Evolutionary conservation across 1,140 invertebrate genomes (phyloP).

Genomic region (Drosophila insularis): DNA sequence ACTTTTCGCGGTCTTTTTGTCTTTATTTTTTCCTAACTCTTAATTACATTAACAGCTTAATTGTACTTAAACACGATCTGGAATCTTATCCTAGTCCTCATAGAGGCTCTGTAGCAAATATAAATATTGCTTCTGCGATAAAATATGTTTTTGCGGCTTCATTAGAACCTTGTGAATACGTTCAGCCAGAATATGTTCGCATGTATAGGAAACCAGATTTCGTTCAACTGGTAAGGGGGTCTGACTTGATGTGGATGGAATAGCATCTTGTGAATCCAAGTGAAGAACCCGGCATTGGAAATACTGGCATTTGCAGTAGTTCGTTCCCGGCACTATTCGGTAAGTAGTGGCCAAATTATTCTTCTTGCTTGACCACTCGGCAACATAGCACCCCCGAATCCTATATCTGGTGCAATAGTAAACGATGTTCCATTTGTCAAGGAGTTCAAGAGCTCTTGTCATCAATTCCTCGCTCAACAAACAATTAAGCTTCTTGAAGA

Average conservation of each 20-base stretch:
- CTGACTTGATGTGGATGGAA: not conserved
- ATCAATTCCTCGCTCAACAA: conserved; percentile 43
- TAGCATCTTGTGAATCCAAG: not conserved
- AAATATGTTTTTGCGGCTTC: conserved; percentile 18
- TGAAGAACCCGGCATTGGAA: conserved; percentile 46
- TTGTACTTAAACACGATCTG: too few relatives aligned
- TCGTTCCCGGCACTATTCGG: conserved; percentile 42
- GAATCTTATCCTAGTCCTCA: conserved; percentile 33
- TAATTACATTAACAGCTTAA: not conserved
- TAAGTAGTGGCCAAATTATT: conserved; percentile 16
- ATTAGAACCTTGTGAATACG: conserved; percentile 80
- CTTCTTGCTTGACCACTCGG: conserved; percentile 39
- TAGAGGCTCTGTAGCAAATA: conserved; percentile 29
- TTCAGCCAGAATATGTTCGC: conserved; percentile 86
- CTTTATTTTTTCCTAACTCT: conserved; percentile 10
- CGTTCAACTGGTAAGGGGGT: too few relatives aligned
- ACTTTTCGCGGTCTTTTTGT: conserved; percentile 36
- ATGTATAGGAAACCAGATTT: conserved; percentile 82
- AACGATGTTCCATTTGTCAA: conserved; percentile 46
- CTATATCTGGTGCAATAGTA: conserved; percentile 30
- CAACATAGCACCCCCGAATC: conserved; percentile 9
- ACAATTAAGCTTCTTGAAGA: conserved; percentile 37
- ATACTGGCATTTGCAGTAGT: conserved; percentile 59
- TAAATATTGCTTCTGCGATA: conserved; percentile 28
- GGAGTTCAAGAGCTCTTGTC: conserved; percentile 35